Evolutionary conservation across 2,888 invertebrate species (phyloP).

Genomic region (Oscheius sp.): DNA sequence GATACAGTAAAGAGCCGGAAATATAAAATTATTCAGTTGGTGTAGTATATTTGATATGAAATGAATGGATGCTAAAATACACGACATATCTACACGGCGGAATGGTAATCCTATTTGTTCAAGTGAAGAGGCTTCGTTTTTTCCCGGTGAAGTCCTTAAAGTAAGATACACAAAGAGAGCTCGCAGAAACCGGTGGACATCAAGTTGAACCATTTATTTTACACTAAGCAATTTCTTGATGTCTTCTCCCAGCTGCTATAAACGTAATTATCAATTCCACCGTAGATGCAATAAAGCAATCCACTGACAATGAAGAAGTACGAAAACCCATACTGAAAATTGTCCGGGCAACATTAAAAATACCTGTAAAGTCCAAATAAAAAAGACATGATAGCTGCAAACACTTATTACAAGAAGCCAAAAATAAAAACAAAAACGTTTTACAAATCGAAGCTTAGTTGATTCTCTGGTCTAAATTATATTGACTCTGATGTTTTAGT

Average conservation of each 20-base stretch:
- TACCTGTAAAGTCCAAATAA: slow-evolving; percentile 60
- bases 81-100: too few species aligned
- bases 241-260: slow-evolving; percentile 45
- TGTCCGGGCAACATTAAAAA: not conserved
- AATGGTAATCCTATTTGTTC: slow-evolving; percentile 28
- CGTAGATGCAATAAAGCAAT: slow-evolving; percentile 57
- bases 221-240: slow-evolving; percentile 1
- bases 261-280: slow-evolving; percentile 65
- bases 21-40: not conserved
- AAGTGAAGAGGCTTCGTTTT: slow-evolving; percentile 9
- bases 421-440: slow-evolving; percentile 57
- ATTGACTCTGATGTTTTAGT: not conserved
- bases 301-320: slow-evolving; percentile 59
- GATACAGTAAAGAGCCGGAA: not conserved
- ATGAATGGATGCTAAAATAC: slow-evolving; percentile 4
- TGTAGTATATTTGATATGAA: not conserved
- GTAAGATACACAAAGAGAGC: too few species aligned
- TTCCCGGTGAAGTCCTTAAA: slow-evolving; percentile 14
- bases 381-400: slow-evolving; percentile 63
- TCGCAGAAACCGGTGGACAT: too few species aligned
- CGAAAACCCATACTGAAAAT: slow-evolving; percentile 56
- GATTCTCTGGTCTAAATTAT: slow-evolving; percentile 49
- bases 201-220: slow-evolving; percentile 2
- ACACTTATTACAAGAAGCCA: slow-evolving; percentile 59
- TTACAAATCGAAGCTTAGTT: slow-evolving; percentile 46